Conservation (phyloP, 2,797 vertebrate species). For the Hippopotamyrus pictus region DNA sequence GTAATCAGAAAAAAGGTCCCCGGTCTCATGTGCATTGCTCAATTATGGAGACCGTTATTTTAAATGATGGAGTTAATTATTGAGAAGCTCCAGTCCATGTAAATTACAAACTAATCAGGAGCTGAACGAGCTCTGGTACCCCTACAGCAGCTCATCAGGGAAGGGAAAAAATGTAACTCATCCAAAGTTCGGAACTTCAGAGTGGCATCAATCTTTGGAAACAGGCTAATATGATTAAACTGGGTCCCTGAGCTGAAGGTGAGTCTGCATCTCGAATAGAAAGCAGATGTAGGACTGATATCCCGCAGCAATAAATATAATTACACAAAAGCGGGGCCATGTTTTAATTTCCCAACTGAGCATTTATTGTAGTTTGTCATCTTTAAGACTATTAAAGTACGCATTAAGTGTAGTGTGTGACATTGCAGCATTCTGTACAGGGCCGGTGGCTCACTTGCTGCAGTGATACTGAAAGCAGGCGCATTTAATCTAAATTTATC, state of each 20-base stretch:
- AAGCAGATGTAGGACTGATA: not conserved
- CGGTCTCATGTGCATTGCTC: slow-evolving; percentile 19
- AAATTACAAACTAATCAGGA: slow-evolving; percentile 37
- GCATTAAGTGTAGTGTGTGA: not conserved
- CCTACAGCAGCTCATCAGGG: slow-evolving; percentile 3
- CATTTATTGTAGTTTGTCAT: not conserved
- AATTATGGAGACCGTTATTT: slow-evolving; percentile 52
- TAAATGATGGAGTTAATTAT: slow-evolving; percentile 46
- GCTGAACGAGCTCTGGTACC: slow-evolving; percentile 5
- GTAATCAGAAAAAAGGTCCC: slow-evolving; percentile 18
- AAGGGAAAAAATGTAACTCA: not conserved
- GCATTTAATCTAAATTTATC: not conserved
- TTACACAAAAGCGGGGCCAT: not conserved
- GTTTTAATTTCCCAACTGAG: not conserved
- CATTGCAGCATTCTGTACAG: not conserved
- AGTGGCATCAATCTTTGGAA: not conserved
- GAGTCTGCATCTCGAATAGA: not conserved
- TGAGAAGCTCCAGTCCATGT: slow-evolving; percentile 8
- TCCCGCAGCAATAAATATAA: not conserved
- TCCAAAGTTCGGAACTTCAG: not conserved
- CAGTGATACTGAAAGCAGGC: not conserved
- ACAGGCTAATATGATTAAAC: not conserved
- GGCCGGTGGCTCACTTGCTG: not conserved
- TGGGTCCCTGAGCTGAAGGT: not conserved
- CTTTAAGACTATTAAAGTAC: not conserved